A percentile compares a stretch with the other conserved stretches of the same genome.
Conservation (phyloP, 2,113 vertebrate genomes). For the Platichthys flesus region DNA sequence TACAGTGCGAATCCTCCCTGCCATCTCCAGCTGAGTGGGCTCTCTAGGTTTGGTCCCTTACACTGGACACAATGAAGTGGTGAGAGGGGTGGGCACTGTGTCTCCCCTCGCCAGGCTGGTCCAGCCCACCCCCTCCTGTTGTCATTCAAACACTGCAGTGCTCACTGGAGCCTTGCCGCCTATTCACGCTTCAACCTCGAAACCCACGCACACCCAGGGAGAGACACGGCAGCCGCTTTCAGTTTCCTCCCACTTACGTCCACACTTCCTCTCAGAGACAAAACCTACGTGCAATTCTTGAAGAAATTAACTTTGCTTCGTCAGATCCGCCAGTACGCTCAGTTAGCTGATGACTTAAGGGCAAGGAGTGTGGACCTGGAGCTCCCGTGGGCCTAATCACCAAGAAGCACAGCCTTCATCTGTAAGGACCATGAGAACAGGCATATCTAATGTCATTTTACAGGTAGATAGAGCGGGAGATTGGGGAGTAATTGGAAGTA, state of each 20-base stretch:
- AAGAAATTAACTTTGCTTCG: constrained; percentile 53
- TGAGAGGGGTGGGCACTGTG: constrained; percentile 67
- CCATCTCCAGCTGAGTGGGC: constrained; percentile 74
- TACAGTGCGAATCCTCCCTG: constrained; percentile 71
- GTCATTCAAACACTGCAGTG: constrained; percentile 80
- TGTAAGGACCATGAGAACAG: constrained; percentile 76
- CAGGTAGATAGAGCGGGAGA: constrained; percentile 84
- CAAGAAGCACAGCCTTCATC: constrained; percentile 66
- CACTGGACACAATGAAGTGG: constrained; percentile 75
- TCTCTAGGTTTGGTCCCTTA: constrained; percentile 65
- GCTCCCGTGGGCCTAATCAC: constrained; percentile 74
- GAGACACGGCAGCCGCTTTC: constrained; percentile 49
- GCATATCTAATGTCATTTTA: constrained; percentile 86
- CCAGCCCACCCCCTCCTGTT: constrained; percentile 73
- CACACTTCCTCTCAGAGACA: constrained; percentile 71
- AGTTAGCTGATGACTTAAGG: constrained; percentile 66
- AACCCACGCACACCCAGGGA: constrained; percentile 58
- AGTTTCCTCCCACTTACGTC: constrained; percentile 53
- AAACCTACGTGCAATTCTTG: constrained; percentile 53
- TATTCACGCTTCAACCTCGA: constrained; percentile 65
- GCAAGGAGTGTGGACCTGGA: constrained; percentile 52
- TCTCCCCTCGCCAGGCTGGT: constrained; percentile 37
- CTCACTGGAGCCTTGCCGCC: constrained; percentile 81
- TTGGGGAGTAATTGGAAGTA: constrained; percentile 84
- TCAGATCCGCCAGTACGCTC: constrained; percentile 52